phyloP scores from a whole-genome alignment of 2,888 invertebrate genomes.

The Spisula subtruncata region DNA sequence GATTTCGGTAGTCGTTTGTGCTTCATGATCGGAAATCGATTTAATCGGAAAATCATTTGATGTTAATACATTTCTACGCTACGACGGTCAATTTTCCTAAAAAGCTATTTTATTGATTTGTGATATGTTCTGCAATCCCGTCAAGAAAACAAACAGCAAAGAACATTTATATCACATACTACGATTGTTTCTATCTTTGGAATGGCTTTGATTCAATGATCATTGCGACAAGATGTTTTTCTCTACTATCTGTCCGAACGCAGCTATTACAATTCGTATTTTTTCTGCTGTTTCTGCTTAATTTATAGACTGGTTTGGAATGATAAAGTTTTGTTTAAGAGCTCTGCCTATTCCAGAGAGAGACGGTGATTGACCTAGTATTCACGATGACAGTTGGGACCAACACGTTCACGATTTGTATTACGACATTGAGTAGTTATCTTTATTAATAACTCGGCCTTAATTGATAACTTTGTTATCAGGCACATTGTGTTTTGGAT shows the following conservation, averaged over 20 bases:
- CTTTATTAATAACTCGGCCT: too few relatives aligned
- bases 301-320: too few relatives aligned
- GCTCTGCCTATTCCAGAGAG: too few relatives aligned
- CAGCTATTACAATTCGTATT: neutral
- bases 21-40: slow-evolving; percentile 2
- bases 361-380: too few relatives aligned
- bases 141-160: neutral
- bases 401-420: too few relatives aligned
- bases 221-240: neutral
- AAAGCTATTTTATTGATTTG: neutral
- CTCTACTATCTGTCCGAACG: too few relatives aligned
- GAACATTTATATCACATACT: neutral
- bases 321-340: too few relatives aligned
- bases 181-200: neutral
- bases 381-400: too few relatives aligned
- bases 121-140: neutral
- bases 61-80: neutral
- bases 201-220: slow-evolving; percentile 4
- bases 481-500: too few relatives aligned
- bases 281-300: too few relatives aligned
- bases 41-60: neutral
- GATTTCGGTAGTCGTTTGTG: neutral
- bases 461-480: too few relatives aligned
- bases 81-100: neutral
- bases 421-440: too few relatives aligned